These are phyloP conservation scores for Tachina lurida DNA, from an alignment of 2,888 invertebrate species.

Conservation along the genomic window DNA sequence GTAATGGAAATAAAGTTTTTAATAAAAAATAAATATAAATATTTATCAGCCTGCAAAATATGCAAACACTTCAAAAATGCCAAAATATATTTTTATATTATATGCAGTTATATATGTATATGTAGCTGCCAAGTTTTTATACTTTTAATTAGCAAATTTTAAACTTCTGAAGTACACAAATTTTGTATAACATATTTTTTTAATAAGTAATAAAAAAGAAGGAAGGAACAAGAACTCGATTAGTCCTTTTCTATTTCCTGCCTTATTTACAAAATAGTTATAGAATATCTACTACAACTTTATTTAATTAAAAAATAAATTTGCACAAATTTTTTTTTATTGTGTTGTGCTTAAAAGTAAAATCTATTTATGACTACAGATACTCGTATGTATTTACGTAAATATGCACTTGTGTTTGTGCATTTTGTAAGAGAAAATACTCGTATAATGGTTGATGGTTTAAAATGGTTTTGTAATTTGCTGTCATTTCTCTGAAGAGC, in stretches of 20 bases:
- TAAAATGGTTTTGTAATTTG: slow-evolving; percentile 45
- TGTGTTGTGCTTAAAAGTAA: slow-evolving; percentile 22
- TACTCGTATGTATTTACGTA: not conserved
- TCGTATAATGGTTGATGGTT: not conserved
- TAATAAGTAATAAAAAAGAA: not conserved
- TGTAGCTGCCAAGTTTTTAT: slow-evolving; percentile 10
- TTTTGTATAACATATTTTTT: not conserved
- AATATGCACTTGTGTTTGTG: not conserved
- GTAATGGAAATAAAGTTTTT: slow-evolving; percentile 21
- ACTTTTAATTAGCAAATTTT: slow-evolving; percentile 23
- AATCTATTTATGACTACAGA: slow-evolving; percentile 39
- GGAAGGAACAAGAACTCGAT: slow-evolving; percentile 10
- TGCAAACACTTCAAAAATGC: not conserved
- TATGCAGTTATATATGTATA: not conserved
- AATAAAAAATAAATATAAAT: not conserved
- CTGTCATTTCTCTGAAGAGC: slow-evolving; percentile 11
- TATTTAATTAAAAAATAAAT: slow-evolving; percentile 58
- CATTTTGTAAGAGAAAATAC: no score
- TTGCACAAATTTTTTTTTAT: slow-evolving; percentile 30
- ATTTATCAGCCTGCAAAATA: not conserved
- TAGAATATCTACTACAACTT: slow-evolving; percentile 1
- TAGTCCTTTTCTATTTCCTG: slow-evolving; percentile 41
- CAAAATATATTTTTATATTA: slow-evolving; percentile 42
- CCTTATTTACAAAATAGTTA: slow-evolving; percentile 29
- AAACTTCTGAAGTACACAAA: not conserved